phyloP scores from a whole-genome alignment of 2,888 invertebrate genomes.

The Toxonevra muliebris region DNA sequence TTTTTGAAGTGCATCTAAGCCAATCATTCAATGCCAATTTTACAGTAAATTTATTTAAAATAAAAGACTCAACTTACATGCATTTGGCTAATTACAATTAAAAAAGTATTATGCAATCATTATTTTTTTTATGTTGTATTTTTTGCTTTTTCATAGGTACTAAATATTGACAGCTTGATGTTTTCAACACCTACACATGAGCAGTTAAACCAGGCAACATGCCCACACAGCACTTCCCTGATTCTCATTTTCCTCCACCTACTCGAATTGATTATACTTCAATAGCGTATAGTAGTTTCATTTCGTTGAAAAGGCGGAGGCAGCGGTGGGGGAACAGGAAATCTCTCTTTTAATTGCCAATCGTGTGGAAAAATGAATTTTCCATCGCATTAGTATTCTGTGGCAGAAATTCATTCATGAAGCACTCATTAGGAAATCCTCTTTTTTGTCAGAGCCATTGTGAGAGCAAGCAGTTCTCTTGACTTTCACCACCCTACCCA shows the following conservation, averaged over 20 bases:
- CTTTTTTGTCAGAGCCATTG: conserved; percentile 24
- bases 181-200: neutral
- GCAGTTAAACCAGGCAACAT: neutral
- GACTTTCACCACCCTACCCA: no score
- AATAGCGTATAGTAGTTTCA: no score
- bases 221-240: neutral
- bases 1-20: neutral
- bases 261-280: neutral
- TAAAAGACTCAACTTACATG: neutral
- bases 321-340: no score
- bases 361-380: conserved; percentile 64
- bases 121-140: no score
- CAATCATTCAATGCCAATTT: neutral
- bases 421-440: conserved; percentile 61
- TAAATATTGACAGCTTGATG: conserved; percentile 11
- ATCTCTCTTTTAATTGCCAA: conserved; percentile 61
- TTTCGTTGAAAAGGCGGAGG: no score
- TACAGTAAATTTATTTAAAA: neutral
- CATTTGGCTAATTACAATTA: conserved; percentile 15
- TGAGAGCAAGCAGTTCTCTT: neutral
- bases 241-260: neutral
- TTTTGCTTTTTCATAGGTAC: neutral
- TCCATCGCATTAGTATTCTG: conserved; percentile 64
- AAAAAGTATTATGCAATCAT: neutral
- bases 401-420: conserved; percentile 63